A percentile compares a stretch with the other conserved stretches of the same genome.
Conservation (phyloP, 2,113 vertebrate genomes). For the Oriolus oriolus region DNA sequence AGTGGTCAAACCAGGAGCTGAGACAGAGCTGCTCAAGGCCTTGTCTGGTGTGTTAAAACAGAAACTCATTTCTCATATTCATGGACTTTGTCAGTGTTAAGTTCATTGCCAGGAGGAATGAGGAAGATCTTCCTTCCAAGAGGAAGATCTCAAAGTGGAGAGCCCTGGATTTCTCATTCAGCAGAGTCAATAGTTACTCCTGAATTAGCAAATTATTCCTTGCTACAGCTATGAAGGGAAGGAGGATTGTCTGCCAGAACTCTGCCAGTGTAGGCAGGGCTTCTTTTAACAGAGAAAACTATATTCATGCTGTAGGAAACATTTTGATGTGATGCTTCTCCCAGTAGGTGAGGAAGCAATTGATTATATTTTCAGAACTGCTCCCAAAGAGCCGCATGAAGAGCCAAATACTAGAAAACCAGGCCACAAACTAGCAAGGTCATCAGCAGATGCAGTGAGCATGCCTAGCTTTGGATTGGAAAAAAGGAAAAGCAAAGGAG, state of each 20-base stretch:
- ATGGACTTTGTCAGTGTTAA: neutral
- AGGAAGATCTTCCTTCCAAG: no score
- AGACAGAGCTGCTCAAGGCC: neutral
- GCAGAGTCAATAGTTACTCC: neutral
- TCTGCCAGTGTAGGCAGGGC: neutral
- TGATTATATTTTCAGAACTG: neutral
- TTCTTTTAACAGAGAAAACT: neutral
- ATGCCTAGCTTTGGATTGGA: neutral
- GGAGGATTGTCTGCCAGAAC: neutral
- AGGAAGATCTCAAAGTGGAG: neutral
- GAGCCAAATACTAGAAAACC: neutral
- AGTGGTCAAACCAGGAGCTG: neutral
- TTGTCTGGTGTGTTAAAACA: neutral
- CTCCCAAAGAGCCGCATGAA: neutral
- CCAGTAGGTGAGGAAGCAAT: neutral
- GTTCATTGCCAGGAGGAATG: no score
- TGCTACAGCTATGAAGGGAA: neutral
- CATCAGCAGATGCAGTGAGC: neutral
- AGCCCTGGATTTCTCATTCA: neutral
- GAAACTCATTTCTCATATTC: neutral
- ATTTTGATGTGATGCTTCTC: neutral
- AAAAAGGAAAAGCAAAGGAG: neutral
- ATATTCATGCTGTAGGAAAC: neutral
- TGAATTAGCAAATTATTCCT: neutral
- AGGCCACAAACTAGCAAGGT: neutral